phyloP scores from a whole-genome alignment of 2,113 vertebrate species.

The Myotis lucifugus region DNA sequence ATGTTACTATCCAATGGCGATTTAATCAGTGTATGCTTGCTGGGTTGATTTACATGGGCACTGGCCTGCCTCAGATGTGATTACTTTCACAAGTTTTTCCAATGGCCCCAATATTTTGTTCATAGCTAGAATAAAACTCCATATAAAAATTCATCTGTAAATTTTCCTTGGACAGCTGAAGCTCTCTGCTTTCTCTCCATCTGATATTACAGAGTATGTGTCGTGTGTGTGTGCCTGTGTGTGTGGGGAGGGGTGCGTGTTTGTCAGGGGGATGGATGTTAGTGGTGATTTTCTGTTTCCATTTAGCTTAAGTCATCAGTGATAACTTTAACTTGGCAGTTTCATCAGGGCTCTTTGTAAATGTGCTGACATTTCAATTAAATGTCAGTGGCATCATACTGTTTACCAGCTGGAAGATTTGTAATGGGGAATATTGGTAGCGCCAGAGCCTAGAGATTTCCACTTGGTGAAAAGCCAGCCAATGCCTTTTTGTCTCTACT shows the following conservation, averaged over 20 bases:
- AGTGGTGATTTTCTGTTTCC: conserved; percentile 71
- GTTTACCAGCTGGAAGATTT: conserved; percentile 78
- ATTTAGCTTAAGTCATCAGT: conserved; percentile 73
- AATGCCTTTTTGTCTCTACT: conserved; percentile 31
- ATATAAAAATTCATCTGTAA: conserved; percentile 59
- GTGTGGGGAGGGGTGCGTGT: too few species aligned
- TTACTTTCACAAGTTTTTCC: conserved; percentile 70
- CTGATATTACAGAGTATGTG: conserved; percentile 12
- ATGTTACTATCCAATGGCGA: conserved; percentile 44
- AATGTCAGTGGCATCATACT: conserved; percentile 78
- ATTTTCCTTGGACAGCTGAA: conserved; percentile 59
- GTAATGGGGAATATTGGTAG: conserved; percentile 68
- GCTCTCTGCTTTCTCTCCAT: background rate
- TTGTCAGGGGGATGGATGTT: background rate
- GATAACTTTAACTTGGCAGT: conserved; percentile 75
- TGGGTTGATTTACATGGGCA: conserved; percentile 61
- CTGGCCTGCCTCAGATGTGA: conserved; percentile 55
- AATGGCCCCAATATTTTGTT: conserved; percentile 50
- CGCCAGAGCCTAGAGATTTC: conserved; percentile 67
- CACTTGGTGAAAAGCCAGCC: conserved; percentile 69
- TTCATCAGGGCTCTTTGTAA: conserved; percentile 74
- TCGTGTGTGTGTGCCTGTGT: background rate
- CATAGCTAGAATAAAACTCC: conserved; percentile 54
- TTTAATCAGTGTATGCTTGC: conserved; percentile 65
- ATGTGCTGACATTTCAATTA: conserved; percentile 81